Base-by-base conservation (phyloP, 2,797 vertebrate genomes). In the Rhinophrynus dorsalis region DNA sequence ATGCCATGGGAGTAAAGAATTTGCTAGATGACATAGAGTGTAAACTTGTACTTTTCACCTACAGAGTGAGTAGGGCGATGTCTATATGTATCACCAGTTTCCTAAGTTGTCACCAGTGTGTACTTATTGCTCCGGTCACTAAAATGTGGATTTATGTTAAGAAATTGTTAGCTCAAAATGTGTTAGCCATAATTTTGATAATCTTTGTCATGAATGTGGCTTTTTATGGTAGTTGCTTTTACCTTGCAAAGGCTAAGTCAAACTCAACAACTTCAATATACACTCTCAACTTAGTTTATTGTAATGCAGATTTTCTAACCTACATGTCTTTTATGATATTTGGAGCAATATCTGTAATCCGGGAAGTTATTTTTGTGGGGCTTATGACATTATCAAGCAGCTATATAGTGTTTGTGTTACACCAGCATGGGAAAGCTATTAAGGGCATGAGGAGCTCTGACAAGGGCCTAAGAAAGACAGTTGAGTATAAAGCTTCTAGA, bases 381-480 rank as follows among this genome's bases (percentile, higher is more conserved):
- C 57, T 90, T 33, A 92, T 93, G 90, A 6, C 91, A 56, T 81
- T 79, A 33, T 90, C 90, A 35, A 92, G 89, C 3, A 69, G 79
- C 7, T 91, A 88, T 77, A 52, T 52, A n/a, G 45, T 64, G 12
- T 33, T n/a, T 66, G 3, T 55, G 13, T 21, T 66, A 24, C 37
- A 38, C 27, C 35, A 29, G 2, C 63, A 66, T 21, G 23, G 26
- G 18, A 15, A 66, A 32, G 20, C 12, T 3, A 44, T 66, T 11
- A 66, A 55, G 30, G 37, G 33, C 11, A 66, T 55, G 10, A 15
- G 63, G 2, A 66, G 50, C 20, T 56, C 67, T 29, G 33, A 69
- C 26, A 59, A 51, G 6, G 20, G 32, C 6, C 15, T 40, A 10
- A 5, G 5, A 6, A 69, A 42, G 38, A 33, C 52, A 26, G 11